A percentile compares a stretch with the other conserved stretches of the same genome.
phyloP scores from a whole-genome alignment of 2,888 invertebrate genomes.

The Perithous albicinctus region DNA sequence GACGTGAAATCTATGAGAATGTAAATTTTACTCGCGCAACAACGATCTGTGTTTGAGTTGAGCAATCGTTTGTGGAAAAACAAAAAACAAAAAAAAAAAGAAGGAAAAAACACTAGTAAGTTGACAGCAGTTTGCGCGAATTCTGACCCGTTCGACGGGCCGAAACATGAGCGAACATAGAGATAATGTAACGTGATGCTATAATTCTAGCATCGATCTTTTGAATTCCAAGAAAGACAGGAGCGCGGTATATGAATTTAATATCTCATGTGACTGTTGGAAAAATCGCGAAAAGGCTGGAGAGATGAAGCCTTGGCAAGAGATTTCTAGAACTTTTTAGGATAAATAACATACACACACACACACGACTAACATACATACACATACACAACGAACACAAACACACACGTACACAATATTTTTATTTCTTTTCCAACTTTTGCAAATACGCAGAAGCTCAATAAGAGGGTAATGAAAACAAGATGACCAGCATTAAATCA shows the following conservation, averaged over 20 bases:
- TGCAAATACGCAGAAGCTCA: constrained; percentile 64
- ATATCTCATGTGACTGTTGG: constrained; percentile 58
- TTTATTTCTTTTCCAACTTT: constrained; percentile 62
- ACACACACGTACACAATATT: constrained; percentile 40
- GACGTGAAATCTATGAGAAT: constrained; percentile 82
- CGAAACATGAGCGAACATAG: constrained; percentile 29
- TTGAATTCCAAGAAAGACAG: constrained; percentile 51
- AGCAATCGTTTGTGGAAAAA: constrained; percentile 61
- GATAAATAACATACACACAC: constrained; percentile 61
- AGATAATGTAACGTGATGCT: constrained; percentile 64
- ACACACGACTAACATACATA: constrained; percentile 48
- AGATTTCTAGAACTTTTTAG: constrained; percentile 76
- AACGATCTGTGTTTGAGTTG: constrained; percentile 74
- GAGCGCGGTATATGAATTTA: constrained; percentile 47
- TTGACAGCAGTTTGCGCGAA: constrained; percentile 47
- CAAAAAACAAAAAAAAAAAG: constrained; percentile 45
- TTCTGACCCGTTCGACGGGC: constrained; percentile 42
- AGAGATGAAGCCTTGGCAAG: constrained; percentile 69
- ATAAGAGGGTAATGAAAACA: constrained; percentile 63
- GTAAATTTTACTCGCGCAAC: constrained; percentile 73
- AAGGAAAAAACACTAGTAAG: constrained; percentile 56
- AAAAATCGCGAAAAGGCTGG: constrained; percentile 65
- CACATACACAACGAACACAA: constrained; percentile 49
- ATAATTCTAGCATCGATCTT: constrained; percentile 61
- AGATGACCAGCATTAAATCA: constrained; percentile 74